Conservation (phyloP, 2,113 vertebrate genomes). For the Trichomycterus rosablanca region DNA sequence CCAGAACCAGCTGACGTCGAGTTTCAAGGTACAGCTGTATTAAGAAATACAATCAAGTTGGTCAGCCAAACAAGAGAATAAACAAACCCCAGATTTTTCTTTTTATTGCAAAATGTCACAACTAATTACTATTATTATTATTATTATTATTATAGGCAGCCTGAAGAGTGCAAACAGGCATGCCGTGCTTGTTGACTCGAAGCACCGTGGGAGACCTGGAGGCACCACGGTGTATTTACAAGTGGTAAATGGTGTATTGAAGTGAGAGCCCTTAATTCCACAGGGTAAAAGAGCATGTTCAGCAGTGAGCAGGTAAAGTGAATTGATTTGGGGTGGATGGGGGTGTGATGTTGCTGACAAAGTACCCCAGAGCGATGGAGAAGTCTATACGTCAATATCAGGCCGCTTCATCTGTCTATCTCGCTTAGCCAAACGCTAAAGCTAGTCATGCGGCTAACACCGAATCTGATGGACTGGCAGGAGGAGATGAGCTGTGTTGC, state of each 20-base stretch:
- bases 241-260: constrained; percentile 59
- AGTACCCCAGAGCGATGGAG: constrained; percentile 25
- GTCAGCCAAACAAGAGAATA: too few species aligned
- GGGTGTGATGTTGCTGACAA: constrained; percentile 35
- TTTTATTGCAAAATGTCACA: too few species aligned
- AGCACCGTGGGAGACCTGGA: constrained; percentile 49
- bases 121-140: too few species aligned
- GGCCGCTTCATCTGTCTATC: constrained; percentile 36
- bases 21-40: too few species aligned
- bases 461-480: constrained; percentile 7
- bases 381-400: constrained; percentile 43
- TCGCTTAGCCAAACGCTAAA: constrained; percentile 18
- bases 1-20: too few species aligned
- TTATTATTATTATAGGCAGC: neutral
- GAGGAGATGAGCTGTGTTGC: constrained; percentile 16
- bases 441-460: neutral
- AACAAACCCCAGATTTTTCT: too few species aligned
- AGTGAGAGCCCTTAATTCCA: constrained; percentile 61
- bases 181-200: neutral
- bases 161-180: too few species aligned
- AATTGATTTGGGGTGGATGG: constrained; percentile 23
- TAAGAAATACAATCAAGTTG: too few species aligned
- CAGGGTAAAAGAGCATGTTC: constrained; percentile 51
- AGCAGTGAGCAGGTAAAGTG: constrained; percentile 36
- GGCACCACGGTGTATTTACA: constrained; percentile 55